Conservation (phyloP, 2,113 vertebrate species). For the Bettongia penicillata region DNA sequence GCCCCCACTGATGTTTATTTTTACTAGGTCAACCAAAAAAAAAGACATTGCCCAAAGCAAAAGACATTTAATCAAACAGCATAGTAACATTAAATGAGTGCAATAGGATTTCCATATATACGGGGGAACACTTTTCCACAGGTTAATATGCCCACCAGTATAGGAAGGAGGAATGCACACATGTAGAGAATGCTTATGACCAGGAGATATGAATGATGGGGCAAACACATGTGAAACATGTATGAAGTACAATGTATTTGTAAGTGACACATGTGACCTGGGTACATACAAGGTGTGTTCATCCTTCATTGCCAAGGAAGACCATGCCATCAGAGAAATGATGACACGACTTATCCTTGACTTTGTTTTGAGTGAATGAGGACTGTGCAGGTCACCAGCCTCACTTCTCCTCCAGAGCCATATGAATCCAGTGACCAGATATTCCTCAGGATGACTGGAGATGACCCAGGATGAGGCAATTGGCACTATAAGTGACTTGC, state of each 20-base stretch:
- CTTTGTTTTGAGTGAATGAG: too few relatives aligned
- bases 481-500: too few relatives aligned
- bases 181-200: not conserved
- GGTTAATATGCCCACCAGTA: not conserved
- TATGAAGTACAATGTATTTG: not conserved
- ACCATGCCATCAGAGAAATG: too few relatives aligned
- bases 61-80: not conserved
- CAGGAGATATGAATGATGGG: not conserved
- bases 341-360: too few relatives aligned
- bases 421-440: too few relatives aligned
- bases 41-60: not conserved
- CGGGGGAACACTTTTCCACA: not conserved
- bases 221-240: not conserved
- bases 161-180: not conserved
- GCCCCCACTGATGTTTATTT: not conserved
- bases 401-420: too few relatives aligned
- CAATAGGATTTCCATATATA: not conserved
- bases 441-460: too few relatives aligned
- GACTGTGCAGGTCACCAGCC: too few relatives aligned
- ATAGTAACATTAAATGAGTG: not conserved
- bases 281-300: not conserved
- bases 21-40: not conserved
- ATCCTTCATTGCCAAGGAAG: too few relatives aligned
- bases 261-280: not conserved
- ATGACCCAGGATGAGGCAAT: too few relatives aligned